Evolutionary conservation across 1,140 invertebrate genomes (phyloP).

Genomic region (Pogonomyrmex californicus): DNA sequence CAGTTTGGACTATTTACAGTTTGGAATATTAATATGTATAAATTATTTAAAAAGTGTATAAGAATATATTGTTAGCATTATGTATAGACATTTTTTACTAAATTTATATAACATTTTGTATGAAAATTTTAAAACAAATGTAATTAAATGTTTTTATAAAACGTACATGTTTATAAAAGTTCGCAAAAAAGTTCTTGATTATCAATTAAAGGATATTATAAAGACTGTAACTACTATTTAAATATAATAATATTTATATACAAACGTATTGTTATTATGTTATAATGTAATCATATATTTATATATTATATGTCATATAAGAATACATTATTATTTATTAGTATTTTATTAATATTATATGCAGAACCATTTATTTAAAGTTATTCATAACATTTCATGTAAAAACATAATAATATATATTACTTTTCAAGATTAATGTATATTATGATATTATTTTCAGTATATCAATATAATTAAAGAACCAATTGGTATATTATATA

Average conservation of each 20-base stretch:
- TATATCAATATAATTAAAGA: slow-evolving; percentile 1
- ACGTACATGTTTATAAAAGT: neutral
- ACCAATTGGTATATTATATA: neutral
- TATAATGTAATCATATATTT: neutral
- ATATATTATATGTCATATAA: neutral
- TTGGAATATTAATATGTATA: neutral
- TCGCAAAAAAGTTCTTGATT: too few relatives aligned
- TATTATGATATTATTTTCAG: neutral
- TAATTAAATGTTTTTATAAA: neutral
- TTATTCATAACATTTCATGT: neutral
- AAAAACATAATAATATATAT: slow-evolving; percentile 23
- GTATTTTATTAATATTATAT: neutral
- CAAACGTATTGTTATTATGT: neutral
- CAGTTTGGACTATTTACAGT: neutral
- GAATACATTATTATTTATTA: neutral
- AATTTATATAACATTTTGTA: neutral
- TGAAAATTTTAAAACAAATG: slow-evolving; percentile 7
- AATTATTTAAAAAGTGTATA: slow-evolving; percentile 4
- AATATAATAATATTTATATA: neutral
- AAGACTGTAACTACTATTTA: neutral
- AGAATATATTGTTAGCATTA: slow-evolving; percentile 3
- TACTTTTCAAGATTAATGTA: neutral
- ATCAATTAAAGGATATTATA: too few relatives aligned
- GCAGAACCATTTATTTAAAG: neutral
- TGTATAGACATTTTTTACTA: neutral